Conservation (phyloP, 2,797 vertebrate genomes). For the Chelmon rostratus region DNA sequence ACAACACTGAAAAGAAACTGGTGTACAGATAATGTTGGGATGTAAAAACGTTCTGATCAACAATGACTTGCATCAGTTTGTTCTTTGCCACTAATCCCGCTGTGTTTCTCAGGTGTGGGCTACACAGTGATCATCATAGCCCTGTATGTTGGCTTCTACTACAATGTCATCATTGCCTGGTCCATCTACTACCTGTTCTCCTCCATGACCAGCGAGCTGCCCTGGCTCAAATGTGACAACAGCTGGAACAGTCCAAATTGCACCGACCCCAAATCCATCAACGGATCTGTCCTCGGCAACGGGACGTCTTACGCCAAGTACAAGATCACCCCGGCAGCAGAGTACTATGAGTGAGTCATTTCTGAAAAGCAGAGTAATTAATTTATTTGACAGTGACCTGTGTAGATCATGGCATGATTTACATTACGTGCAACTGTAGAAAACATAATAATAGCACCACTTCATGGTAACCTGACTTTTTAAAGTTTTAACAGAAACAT, state of each 20-base stretch:
- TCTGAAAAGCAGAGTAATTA: neutral
- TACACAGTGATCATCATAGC: constrained; percentile 99
- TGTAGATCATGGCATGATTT: neutral
- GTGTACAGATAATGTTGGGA: neutral
- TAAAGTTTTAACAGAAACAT: neutral
- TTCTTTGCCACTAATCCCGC: neutral
- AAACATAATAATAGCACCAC: neutral
- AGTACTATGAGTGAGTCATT: constrained; percentile 97
- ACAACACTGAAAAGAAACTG: neutral
- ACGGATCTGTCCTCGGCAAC: constrained; percentile 87
- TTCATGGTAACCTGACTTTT: neutral
- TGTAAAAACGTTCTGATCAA: neutral
- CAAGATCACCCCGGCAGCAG: constrained; percentile 95
- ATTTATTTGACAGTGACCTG: neutral
- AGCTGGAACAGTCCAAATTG: constrained; percentile 95
- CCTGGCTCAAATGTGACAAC: constrained; percentile 94
- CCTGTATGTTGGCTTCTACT: constrained; percentile 99
- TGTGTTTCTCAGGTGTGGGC: constrained; percentile 90
- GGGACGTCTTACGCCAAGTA: constrained; percentile 93
- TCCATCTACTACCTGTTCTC: constrained; percentile 97
- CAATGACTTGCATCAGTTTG: neutral
- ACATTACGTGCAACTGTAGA: neutral
- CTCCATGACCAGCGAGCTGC: constrained; percentile 93
- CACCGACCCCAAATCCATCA: constrained; percentile 89
- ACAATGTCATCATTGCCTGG: constrained; percentile 99